Base-by-base conservation (phyloP, 2,113 vertebrate species). In the Chamaea fasciata region DNA sequence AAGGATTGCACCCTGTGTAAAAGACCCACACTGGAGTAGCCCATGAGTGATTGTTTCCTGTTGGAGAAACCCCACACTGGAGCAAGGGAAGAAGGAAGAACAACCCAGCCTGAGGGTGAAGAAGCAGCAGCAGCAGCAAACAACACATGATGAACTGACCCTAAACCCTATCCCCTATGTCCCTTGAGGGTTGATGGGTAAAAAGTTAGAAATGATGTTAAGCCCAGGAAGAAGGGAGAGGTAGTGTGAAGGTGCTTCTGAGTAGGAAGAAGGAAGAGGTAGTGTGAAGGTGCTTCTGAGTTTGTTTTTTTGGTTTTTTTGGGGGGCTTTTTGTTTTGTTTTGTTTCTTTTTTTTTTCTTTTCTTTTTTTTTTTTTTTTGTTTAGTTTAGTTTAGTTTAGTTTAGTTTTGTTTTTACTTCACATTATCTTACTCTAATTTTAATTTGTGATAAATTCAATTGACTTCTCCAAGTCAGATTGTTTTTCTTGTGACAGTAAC, bases 111-210 rank as follows among this genome's bases (percentile, higher is more conserved):
- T 42, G 21, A 31, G 18, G 7, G 16, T 7, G 12, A 35, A 73
- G 42, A 55, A 30, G 4, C 16, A 68, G 64, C 9, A 77, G 73
- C 5, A 49, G 20, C 14, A 49, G 57, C 6, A 35, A 79, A 22
- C 5, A 50, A 6, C 7, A 13, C 0, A 1, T 41, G 11, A 49
- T 42, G 14, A 56, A 42, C 21, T 22, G 21, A 49, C 6, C 3
- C 9, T 70, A 78, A 56, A 26, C 4, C 6, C 6, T 21, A 47
- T 26, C n/a, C 2, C 7, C 9, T 17, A 21, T 44, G 16, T 44
- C 44, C 18, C 44, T 44, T 44, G 17, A 44, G 17, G 5, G 2
- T 23, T 57, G 15, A 79, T 19, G 7, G 57, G 6, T 19, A 27
- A 41, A 57, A 15, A 42, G 9, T 22, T 16, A 49, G 35, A 35